Evolutionary conservation across 2,888 invertebrate species (phyloP), one percentile per base, ranked within the genome.

Genomic region (Acholoe squamosa): DNA sequence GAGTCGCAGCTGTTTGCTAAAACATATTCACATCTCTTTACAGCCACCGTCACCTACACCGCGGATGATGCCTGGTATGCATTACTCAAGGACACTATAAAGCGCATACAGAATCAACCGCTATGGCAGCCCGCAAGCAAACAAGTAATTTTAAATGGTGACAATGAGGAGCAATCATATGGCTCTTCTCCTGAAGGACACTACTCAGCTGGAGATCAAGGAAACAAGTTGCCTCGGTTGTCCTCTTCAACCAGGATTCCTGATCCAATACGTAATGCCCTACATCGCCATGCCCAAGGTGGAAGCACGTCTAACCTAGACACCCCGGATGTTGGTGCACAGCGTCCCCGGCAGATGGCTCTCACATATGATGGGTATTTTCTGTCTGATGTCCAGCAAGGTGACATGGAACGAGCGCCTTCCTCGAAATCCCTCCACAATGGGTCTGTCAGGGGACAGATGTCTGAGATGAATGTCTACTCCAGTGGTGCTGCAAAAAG

Each of bases 21-120:
- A 28, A 84, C 89, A 25, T 89, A 92, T 77, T 33, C 91, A 0
- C 89, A 90, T 33, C 84, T 93, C 54, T 93, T 93, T 88, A 91
- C 92, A 28, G 92, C 91, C 22, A 91, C 90, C 0, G 92, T 93
- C 10, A 54, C 91, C 0, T 93, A 93, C 90, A 92, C 93, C 10
- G 43, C 76, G 14, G 91, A 92, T 43, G 91, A 92, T 3, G 61
- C 84, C 80, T 93, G 93, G 93, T 92, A 92, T 56, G 80, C 91
- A 12, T 61, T 91, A 34, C 89, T 93, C 80, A 91, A 91, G 80
- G 92, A 93, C 76, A 91, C 92, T 25, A 92, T 93, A 77, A 77
- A 77, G 7, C 90, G 90, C 22, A 67, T 91, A 16, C 93, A 93
- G 84, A 89, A 92, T 34, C 91, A 92, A 54, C 91, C 92, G 5